Evolutionary conservation across 2,888 invertebrate species (phyloP).

Genomic region (Eupithecia pulchellata): DNA sequence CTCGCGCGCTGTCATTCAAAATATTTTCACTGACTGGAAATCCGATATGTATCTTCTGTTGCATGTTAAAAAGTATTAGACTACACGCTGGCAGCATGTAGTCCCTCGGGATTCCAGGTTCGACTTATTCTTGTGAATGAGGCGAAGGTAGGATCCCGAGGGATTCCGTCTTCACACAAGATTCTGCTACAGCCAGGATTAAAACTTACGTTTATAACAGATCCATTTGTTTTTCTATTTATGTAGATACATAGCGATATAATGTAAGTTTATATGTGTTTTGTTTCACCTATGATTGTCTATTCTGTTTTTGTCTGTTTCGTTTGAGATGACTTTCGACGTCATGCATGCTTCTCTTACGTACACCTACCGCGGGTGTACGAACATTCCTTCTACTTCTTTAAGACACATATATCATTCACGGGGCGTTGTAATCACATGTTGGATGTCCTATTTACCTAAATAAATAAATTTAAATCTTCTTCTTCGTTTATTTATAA

Average conservation of each 20-base stretch:
- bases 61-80: background rate
- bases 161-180: too few relatives aligned
- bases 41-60: background rate
- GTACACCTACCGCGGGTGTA: background rate
- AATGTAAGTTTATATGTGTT: too few relatives aligned
- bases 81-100: background rate
- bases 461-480: background rate
- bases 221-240: too few relatives aligned
- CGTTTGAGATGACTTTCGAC: background rate
- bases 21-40: conserved; percentile 6
- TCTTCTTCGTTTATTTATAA: background rate
- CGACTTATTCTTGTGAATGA: too few relatives aligned
- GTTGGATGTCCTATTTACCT: background rate
- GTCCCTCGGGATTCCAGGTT: too few relatives aligned
- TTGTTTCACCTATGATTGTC: too few relatives aligned
- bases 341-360: too few relatives aligned
- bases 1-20: background rate
- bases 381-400: background rate
- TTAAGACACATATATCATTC: background rate
- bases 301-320: too few relatives aligned
- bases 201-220: too few relatives aligned
- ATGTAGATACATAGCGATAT: too few relatives aligned
- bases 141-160: too few relatives aligned
- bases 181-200: too few relatives aligned
- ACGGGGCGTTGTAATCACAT: background rate